Base-by-base conservation (phyloP, 2,888 invertebrate genomes). In the Alloscopus bannaensis region DNA sequence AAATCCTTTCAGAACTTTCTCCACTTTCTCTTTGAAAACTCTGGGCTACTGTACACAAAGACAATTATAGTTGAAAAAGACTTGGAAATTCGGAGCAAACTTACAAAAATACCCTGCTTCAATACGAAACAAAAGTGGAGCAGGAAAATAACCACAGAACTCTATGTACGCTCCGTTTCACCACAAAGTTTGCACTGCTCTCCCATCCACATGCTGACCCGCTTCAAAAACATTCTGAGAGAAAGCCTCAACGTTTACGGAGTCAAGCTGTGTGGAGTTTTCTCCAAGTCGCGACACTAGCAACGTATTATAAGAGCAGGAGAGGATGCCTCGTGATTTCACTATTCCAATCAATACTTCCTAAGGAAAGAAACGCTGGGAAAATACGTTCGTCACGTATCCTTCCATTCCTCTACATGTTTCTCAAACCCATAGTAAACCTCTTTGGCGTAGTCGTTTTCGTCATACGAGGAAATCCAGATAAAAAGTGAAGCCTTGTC, bases 341-440 rank as follows among this genome's bases (percentile, higher is more conserved):
- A 28, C 73, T 36, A 47, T 59, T 73, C 59, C 73, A 73, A 73
- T 73, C 73, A 66, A 73, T 73, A 73, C 47, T 31, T 72, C 64
- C n/a, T 31, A 8, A 60, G 28, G 13, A 24, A 2, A 16, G 28
- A 55, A 55, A 36, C n/a, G n/a, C n/a, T n/a, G n/a, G n/a, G n/a
- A n/a, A n/a, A n/a, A n/a, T n/a, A 36, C 36, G 36, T 36, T 6
- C 13, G 36, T 36, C 6, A 13, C 13, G 13, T 36, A 8, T 13
- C 13, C 36, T 36, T 13, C 13, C 36, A 8, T 13, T 36, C 36
- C 13, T 36, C 36, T 36, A 8, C 36, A 13, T 13, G 13, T 6
- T 8, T 8, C 8, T 6, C 36, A 36, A 36, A 36, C 36, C 8
- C 36, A 8, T 6, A 8, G 8, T 36, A 36, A 36, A 36, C 36